Evolutionary conservation across 1,140 invertebrate genomes (phyloP).

Genomic region (Mya arenaria): DNA sequence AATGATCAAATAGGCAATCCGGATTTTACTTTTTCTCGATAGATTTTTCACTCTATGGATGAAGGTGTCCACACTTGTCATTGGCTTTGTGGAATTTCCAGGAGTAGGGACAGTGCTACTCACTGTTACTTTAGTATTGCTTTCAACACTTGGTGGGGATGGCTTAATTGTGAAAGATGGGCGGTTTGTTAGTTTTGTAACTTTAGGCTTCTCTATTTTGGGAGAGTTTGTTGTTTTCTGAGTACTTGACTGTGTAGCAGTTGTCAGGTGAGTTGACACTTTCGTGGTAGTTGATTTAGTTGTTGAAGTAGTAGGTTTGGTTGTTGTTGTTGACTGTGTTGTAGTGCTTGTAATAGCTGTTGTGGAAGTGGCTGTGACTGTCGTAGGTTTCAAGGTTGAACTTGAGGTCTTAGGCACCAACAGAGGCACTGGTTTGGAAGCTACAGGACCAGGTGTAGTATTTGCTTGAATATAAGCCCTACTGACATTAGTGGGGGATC

Average conservation of each 20-base stretch:
- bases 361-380: conserved; percentile 25
- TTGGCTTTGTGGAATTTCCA: conserved; percentile 43
- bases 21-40: conserved; percentile 76
- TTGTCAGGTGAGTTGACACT: conserved; percentile 5
- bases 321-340: conserved; percentile 19
- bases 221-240: background rate
- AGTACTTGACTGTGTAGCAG: conserved; percentile 23
- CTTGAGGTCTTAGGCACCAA: background rate
- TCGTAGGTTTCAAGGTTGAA: conserved; percentile 7
- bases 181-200: background rate
- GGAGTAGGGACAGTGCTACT: background rate
- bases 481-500: background rate
- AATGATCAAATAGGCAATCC: conserved; percentile 82
- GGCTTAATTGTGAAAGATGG: background rate
- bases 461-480: background rate
- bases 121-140: background rate
- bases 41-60: conserved; percentile 70
- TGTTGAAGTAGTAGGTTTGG: conserved; percentile 37
- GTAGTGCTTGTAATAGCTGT: conserved; percentile 24
- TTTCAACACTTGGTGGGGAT: background rate
- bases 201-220: too few species aligned
- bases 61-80: conserved; percentile 51
- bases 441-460: background rate
- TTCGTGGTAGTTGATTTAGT: conserved; percentile 43
- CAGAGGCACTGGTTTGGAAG: background rate